Evolutionary conservation across 2,113 vertebrate genomes (phyloP), one percentile per base, ranked within the genome.

Genomic region (Gymnobelideus leadbeateri): DNA sequence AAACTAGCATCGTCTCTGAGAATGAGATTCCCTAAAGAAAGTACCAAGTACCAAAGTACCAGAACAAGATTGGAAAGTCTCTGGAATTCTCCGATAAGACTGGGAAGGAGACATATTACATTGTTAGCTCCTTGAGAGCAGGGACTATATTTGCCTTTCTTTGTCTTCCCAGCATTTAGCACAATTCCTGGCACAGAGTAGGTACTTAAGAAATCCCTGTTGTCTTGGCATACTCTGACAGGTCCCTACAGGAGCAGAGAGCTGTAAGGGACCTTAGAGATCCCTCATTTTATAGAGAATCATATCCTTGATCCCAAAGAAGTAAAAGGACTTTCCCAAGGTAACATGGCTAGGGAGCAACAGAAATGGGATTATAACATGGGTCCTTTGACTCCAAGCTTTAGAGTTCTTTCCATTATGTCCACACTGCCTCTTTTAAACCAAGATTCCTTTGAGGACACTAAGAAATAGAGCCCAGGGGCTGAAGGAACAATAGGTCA

Each of bases 101-200:
- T 3, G 5, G 37, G 24, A 77, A 77, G 37, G 68, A 77, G 37
- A n/a, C 68, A n/a, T 77, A 77, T n/a, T n/a, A 77, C 14, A n/a
- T 19, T 21, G 6, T 84, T 84, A 84, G 68, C 68, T 21, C 37
- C n/a, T 21, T 84, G 16, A 84, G 68, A 43, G 37, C 16, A 43
- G 68, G 14, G 68, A 7, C 37, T 43, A 2, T 31, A 37, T 21
- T 77, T 84, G 68, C 68, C 6, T 84, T 43, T 84, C n/a, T 21
- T 43, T 43, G 16, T 21, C 14, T 84, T 84, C 68, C 37, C 10
- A 7, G 16, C 37, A n/a, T 43, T 84, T 84, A 84, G 37, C 37
- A 77, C 31, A 61, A 91, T 0, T 1, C 0, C 26, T 52, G 49
- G 5, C 3, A 0, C 11, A 2, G 0, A 3, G 95, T 3, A 23